Evolutionary conservation across 2,113 vertebrate genomes (phyloP).

Genomic region (Pangasianodon gigas): DNA sequence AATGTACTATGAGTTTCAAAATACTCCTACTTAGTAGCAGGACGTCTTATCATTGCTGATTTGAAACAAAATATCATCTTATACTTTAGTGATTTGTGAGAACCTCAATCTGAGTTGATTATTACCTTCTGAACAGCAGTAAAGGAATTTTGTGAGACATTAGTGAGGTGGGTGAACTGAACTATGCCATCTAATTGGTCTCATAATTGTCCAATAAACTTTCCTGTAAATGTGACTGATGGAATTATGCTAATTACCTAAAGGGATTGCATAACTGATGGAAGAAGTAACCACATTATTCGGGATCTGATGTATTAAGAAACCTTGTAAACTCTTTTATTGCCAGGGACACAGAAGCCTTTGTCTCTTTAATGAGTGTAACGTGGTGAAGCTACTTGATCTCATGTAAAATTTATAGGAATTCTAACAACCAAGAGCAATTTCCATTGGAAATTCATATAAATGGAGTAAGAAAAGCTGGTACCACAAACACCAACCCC

Average conservation of each 20-base stretch:
- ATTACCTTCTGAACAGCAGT: background rate
- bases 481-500: background rate
- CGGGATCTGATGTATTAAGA: background rate
- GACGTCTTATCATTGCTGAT: background rate
- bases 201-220: background rate
- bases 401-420: background rate
- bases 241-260: conserved; percentile 26
- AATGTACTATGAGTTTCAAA: background rate
- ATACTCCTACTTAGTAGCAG: background rate
- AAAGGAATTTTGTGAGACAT: background rate
- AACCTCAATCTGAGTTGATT: background rate
- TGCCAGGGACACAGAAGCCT: background rate
- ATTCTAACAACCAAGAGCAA: background rate
- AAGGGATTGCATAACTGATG: conserved; percentile 12
- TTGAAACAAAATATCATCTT: background rate
- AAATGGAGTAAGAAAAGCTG: background rate
- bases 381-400: background rate
- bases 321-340: background rate
- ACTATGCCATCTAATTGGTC: background rate
- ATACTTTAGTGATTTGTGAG: background rate
- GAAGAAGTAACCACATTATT: background rate
- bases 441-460: background rate
- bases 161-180: background rate
- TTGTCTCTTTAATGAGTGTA: background rate
- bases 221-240: background rate